Conservation (phyloP, 1,140 invertebrate genomes). For the Agrilus planipennis region DNA sequence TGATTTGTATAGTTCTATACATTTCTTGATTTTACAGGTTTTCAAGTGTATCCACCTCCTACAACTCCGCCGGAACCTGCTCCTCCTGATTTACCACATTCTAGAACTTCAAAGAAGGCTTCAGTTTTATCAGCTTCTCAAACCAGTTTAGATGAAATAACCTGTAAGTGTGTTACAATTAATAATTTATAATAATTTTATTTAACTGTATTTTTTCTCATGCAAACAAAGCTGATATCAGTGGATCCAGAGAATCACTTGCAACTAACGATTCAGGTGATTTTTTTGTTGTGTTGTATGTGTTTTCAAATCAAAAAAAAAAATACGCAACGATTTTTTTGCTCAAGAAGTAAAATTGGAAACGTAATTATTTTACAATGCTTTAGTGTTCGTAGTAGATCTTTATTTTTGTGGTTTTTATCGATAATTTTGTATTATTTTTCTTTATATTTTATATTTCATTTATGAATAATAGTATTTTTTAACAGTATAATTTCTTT, state of each 20-base stretch:
- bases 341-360: too few species aligned
- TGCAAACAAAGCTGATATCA: constrained; percentile 52
- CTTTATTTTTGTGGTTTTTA: too few species aligned
- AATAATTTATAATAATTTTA: constrained; percentile 6
- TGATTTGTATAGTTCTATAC: neutral
- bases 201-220: neutral
- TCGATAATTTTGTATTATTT: too few species aligned
- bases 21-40: constrained; percentile 39
- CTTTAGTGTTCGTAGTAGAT: too few species aligned
- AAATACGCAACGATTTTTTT: too few species aligned
- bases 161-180: constrained; percentile 37
- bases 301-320: too few species aligned
- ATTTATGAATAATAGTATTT: too few species aligned
- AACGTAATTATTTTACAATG: too few species aligned
- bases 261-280: constrained; percentile 67
- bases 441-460: too few species aligned
- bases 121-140: constrained; percentile 42
- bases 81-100: constrained; percentile 53
- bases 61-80: constrained; percentile 71
- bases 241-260: constrained; percentile 63
- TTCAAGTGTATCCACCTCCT: constrained; percentile 69
- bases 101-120: constrained; percentile 16
- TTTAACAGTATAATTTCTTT: too few species aligned
- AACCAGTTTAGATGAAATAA: constrained; percentile 52
- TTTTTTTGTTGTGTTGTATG: constrained; percentile 16